Evolutionary conservation across 2,797 vertebrate genomes (phyloP).

Genomic region (Lemur catta): DNA sequence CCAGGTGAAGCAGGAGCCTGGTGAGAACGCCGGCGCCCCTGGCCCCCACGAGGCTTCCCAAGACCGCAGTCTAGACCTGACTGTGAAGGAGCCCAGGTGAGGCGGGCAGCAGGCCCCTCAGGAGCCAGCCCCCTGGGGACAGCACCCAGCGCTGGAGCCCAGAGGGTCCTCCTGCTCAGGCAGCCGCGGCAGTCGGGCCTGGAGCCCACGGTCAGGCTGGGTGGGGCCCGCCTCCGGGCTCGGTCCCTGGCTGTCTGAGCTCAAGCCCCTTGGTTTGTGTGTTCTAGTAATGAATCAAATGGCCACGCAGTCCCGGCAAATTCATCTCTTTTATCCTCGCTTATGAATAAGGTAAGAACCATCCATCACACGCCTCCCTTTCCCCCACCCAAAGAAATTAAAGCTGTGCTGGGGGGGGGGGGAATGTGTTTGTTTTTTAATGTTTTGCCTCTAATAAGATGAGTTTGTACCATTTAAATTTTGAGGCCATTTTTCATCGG

Average conservation of each 20-base stretch:
- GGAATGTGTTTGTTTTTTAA: conserved; percentile 98
- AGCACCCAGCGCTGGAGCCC: background rate
- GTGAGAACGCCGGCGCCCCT: conserved; percentile 83
- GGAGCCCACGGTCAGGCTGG: background rate
- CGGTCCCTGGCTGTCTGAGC: conserved; percentile 92
- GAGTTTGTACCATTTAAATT: conserved; percentile 99
- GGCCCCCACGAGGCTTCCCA: conserved; percentile 89
- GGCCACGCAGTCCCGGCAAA: conserved; percentile 96
- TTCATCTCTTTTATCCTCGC: conserved; percentile 99
- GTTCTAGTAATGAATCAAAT: conserved; percentile 99
- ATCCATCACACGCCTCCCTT: conserved; percentile 96
- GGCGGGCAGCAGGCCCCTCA: background rate
- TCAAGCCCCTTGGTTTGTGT: conserved; percentile 97
- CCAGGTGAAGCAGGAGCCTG: conserved; percentile 92
- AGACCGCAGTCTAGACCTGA: conserved; percentile 96
- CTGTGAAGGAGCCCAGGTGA: conserved; percentile 95
- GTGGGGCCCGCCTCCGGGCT: conserved; percentile 89
- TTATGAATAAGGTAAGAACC: conserved; percentile 99
- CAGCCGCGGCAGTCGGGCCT: conserved; percentile 33
- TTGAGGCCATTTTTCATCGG: conserved; percentile 99
- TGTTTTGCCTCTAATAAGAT: conserved; percentile 99
- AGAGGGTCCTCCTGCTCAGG: background rate
- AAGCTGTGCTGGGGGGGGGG: conserved; percentile 92
- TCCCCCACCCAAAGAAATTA: conserved; percentile 89
- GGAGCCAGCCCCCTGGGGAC: background rate